phyloP scores from a whole-genome alignment of 1,140 invertebrate genomes.

The Zaprionus davidi region DNA sequence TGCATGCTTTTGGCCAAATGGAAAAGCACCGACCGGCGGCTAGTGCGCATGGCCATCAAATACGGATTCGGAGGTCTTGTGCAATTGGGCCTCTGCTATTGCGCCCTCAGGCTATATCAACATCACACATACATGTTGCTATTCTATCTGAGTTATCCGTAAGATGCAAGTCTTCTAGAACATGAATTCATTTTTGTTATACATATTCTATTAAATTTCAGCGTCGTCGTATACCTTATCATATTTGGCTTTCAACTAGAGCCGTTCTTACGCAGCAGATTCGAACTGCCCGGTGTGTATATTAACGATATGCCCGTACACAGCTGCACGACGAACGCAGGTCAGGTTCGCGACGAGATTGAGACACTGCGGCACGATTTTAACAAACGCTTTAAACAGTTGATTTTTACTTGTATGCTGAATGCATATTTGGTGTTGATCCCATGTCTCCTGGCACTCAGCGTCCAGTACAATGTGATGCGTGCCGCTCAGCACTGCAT shows the following conservation, averaged over 20 bases:
- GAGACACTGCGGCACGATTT: conserved; percentile 93
- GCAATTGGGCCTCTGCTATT: conserved; percentile 85
- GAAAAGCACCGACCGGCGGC: conserved; percentile 30
- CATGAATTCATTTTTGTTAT: background rate
- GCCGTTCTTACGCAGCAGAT: conserved; percentile 89
- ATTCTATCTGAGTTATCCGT: conserved; percentile 92
- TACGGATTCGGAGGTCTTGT: conserved; percentile 65
- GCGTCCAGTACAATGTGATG: conserved; percentile 93
- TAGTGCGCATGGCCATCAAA: conserved; percentile 50
- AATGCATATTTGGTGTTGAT: conserved; percentile 96
- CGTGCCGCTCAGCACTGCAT: conserved; percentile 93
- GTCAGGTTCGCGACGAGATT: conserved; percentile 92
- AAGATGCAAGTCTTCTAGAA: conserved; percentile 84
- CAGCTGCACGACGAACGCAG: conserved; percentile 89
- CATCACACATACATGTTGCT: conserved; percentile 65
- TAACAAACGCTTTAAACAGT: conserved; percentile 93
- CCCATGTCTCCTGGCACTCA: conserved; percentile 94
- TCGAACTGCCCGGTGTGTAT: conserved; percentile 82
- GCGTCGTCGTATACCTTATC: conserved; percentile 91
- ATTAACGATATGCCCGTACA: conserved; percentile 86
- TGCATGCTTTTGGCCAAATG: conserved; percentile 74
- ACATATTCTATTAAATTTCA: conserved; percentile 17
- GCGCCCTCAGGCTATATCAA: conserved; percentile 84
- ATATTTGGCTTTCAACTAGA: conserved; percentile 91
- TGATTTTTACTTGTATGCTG: conserved; percentile 94